Conservation (phyloP, 2,888 invertebrate genomes). For the Oligia latruncula region DNA sequence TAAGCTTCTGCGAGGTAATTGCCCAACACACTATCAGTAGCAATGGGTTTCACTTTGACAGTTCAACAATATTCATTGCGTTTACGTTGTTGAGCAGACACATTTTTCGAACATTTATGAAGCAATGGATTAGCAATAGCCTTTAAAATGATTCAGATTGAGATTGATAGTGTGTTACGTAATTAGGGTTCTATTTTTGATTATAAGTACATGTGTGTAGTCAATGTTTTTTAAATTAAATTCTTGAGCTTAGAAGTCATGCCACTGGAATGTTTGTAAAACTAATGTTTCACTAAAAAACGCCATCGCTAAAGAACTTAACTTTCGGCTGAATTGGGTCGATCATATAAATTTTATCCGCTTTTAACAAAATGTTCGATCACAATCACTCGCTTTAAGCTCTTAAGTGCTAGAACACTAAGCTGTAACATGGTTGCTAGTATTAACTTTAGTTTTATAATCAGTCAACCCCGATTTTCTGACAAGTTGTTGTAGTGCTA, state of each 20-base stretch:
- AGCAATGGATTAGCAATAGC: no score
- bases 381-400: slow-evolving; percentile 40
- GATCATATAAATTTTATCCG: background rate
- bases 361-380: slow-evolving; percentile 18
- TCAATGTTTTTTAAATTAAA: background rate
- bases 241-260: background rate
- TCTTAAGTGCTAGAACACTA: slow-evolving; percentile 5
- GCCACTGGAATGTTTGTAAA: slow-evolving; percentile 10
- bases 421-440: slow-evolving; percentile 1
- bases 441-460: slow-evolving; percentile 29
- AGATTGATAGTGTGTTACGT: no score
- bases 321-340: slow-evolving; percentile 25
- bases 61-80: no score
- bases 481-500: slow-evolving; percentile 3
- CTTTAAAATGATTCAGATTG: no score
- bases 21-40: no score
- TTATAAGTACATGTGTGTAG: background rate
- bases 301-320: background rate
- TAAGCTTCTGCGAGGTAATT: no score
- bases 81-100: no score
- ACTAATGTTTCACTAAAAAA: slow-evolving; percentile 10
- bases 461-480: slow-evolving; percentile 38
- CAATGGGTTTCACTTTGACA: no score
- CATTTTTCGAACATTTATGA: no score
- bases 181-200: no score